A percentile compares a stretch with the other conserved stretches of the same genome.
Conservation (phyloP, 2,888 invertebrate species). For the Ypsolopha scabrella region DNA sequence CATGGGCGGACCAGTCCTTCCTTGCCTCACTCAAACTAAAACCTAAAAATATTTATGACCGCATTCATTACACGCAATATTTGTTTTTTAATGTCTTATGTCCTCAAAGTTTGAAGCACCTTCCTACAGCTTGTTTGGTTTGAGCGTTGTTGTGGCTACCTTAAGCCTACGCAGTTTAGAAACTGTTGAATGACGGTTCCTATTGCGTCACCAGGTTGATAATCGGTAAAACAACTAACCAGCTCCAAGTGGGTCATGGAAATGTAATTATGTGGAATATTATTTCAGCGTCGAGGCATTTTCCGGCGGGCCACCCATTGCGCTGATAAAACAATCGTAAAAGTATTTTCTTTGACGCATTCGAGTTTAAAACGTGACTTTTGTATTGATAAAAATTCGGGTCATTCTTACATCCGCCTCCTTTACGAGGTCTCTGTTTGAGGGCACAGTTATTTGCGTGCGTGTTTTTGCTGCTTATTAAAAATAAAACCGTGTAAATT, state of each 20-base stretch:
- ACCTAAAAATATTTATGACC: conserved; percentile 41
- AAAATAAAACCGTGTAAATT: no score
- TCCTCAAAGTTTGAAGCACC: neutral
- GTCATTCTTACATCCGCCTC: no score
- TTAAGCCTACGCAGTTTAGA: conserved; percentile 22
- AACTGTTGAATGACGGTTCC: conserved; percentile 24
- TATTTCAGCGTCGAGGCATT: conserved; percentile 25
- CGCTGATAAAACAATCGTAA: neutral
- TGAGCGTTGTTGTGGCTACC: conserved; percentile 4
- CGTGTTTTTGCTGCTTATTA: no score
- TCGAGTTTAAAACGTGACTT: neutral
- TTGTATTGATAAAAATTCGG: no score
- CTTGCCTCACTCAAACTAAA: conserved; percentile 34
- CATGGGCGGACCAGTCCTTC: conserved; percentile 49
- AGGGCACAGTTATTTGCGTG: no score
- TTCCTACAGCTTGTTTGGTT: neutral
- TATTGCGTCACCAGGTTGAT: conserved; percentile 36
- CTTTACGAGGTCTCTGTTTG: no score
- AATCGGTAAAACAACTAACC: conserved; percentile 39
- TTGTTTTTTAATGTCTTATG: neutral
- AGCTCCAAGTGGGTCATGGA: conserved; percentile 56
- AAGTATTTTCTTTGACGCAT: neutral
- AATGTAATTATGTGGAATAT: conserved; percentile 36
- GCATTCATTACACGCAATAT: conserved; percentile 19
- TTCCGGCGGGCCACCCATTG: neutral